These are phyloP conservation scores for Drosophila rellima DNA, from an alignment of 2,888 invertebrate species.

Conservation along the genomic window DNA sequence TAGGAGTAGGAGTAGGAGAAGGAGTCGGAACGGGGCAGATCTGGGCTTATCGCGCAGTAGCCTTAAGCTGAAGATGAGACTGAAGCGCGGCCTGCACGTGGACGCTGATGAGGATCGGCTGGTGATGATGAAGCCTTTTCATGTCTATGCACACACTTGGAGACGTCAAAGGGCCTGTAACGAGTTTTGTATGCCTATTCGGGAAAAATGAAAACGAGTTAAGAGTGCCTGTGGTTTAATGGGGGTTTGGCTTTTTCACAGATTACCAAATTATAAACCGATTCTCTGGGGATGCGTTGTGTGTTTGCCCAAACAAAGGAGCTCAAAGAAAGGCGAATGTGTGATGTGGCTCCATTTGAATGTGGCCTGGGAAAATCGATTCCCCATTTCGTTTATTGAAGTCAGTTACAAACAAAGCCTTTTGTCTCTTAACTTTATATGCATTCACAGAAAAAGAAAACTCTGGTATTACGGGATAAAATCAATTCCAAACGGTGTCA, in stretches of 20 bases:
- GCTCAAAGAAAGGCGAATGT: slow-evolving; percentile 28
- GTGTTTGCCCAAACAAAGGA: slow-evolving; percentile 55
- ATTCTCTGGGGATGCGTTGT: slow-evolving; percentile 49
- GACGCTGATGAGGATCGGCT: slow-evolving; percentile 52
- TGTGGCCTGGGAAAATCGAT: slow-evolving; percentile 58
- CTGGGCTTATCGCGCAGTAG: slow-evolving; percentile 61
- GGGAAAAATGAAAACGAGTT: slow-evolving; percentile 65
- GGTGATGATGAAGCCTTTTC: slow-evolving; percentile 69
- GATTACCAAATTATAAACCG: slow-evolving; percentile 72
- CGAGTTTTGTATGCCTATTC: slow-evolving; percentile 67
- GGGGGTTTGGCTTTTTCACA: slow-evolving; percentile 81
- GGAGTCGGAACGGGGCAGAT: slow-evolving; percentile 15
- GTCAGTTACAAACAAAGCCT: slow-evolving; percentile 35
- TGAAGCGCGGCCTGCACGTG: slow-evolving; percentile 75
- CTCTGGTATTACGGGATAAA: too few relatives aligned
- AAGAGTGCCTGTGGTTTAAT: slow-evolving; percentile 74
- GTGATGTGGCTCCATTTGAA: slow-evolving; percentile 59
- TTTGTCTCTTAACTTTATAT: slow-evolving; percentile 1
- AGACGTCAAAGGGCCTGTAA: slow-evolving; percentile 66
- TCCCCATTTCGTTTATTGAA: slow-evolving; percentile 36
- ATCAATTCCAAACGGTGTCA: too few relatives aligned
- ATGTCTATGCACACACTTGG: slow-evolving; percentile 62
- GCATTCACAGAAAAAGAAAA: too few relatives aligned
- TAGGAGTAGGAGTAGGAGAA: slow-evolving; percentile 9
- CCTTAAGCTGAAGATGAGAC: slow-evolving; percentile 38